These are phyloP conservation scores for Drosophila erecta DNA, from an alignment of 1,140 invertebrate species.

Conservation along the genomic window DNA sequence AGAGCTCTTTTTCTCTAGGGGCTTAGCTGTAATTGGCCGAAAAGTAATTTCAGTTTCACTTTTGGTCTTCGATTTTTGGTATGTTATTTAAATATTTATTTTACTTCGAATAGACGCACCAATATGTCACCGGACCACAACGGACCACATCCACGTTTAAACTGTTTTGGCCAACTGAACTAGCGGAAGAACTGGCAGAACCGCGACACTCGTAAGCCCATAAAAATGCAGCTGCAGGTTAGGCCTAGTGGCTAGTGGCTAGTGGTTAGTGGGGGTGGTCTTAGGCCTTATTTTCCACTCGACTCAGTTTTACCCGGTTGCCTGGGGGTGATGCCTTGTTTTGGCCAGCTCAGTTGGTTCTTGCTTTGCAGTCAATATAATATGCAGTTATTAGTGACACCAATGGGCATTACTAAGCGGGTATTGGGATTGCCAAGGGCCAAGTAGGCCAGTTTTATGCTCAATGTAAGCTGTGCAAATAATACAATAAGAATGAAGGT, in stretches of 20 bases:
- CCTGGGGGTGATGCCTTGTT: constrained; percentile 23
- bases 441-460: constrained; percentile 26
- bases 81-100: background rate
- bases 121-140: constrained; percentile 14
- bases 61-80: background rate
- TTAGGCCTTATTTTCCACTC: constrained; percentile 37
- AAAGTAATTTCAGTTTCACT: background rate
- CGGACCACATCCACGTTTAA: constrained; percentile 51
- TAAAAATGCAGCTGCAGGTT: constrained; percentile 72
- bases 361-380: constrained; percentile 71
- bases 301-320: constrained; percentile 19
- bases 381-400: constrained; percentile 75
- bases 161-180: constrained; percentile 47
- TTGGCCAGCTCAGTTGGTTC: constrained; percentile 34
- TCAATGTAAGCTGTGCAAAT: background rate
- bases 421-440: constrained; percentile 24
- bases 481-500: background rate
- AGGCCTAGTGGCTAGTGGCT: constrained; percentile 32
- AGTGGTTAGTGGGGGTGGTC: constrained; percentile 35
- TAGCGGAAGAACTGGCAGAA: constrained; percentile 20
- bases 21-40: constrained; percentile 2
- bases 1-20: constrained; percentile 13
- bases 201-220: constrained; percentile 57
- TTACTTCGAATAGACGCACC: constrained; percentile 40
- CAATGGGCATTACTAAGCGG: constrained; percentile 42